Base-by-base conservation (phyloP, 2,797 vertebrate species). In the Mormyrus hasselquistii region DNA sequence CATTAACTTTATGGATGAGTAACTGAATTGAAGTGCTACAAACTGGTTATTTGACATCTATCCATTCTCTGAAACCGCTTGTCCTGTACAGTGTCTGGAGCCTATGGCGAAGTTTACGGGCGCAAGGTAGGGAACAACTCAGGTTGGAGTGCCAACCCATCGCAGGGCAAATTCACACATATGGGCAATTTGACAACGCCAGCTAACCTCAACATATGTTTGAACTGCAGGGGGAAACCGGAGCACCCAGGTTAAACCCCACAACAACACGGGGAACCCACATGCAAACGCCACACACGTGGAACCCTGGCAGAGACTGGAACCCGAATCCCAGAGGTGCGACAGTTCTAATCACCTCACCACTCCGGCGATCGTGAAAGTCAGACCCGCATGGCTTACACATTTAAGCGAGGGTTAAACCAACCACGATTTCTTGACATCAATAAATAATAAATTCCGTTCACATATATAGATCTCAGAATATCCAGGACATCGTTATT, bases 371-470 rank as follows among this genome's bases (percentile, higher is more conserved):
- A 29, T 29, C 25, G 25, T 29, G 25, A 29, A 65, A 65, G 22
- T 9, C 38, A 79, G 41, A n/a, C 16, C 41, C 1, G 73, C 16
- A 79, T 41, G 38, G 7, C 2, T 9, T 44, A 47, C 41, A 44
- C 38, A 9, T 79, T 44, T 79, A n/a, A 44, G 47, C 22, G 22
- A 2, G 47, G 8, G 5, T 49, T 50, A 52, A 14, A 84, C 4
- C 82, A 52, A 52, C 8, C 47, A 29, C 82, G 10, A 44, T 2
- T 76, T 89, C 55, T 82, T 83, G 57, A 53, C 91, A 85, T 84
- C 69, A 89, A 90, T 47, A 89, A 79, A 90, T 57, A 88, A 41
- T 53, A n/a, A 79, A 76, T 9, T 41, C 47, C 2, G 14, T 89
- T 73, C 90, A 92, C 19, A 83, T n/a, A 47, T 19, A 49, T 83